A percentile compares a stretch with the other conserved stretches of the same genome.
phyloP scores from a whole-genome alignment of 2,888 invertebrate species.

The Drosophila stalkeri region DNA sequence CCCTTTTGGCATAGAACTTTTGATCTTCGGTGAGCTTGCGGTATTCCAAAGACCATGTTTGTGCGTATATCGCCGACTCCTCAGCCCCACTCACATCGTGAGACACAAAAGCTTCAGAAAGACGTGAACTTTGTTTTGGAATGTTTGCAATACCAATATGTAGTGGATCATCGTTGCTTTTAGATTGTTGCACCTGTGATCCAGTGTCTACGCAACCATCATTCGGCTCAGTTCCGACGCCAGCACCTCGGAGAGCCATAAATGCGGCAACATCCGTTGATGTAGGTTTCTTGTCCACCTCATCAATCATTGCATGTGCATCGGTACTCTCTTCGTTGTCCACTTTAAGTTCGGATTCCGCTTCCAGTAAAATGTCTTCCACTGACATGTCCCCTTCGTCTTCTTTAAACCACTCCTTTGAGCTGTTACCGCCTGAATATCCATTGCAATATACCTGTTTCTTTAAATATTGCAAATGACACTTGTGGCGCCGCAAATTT shows the following conservation, averaged over 20 bases:
- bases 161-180: constrained; percentile 26
- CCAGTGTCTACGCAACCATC: constrained; percentile 9
- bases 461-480: constrained; percentile 64
- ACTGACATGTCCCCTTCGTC: constrained; percentile 48
- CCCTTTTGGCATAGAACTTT: constrained; percentile 68
- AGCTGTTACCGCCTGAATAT: constrained; percentile 30
- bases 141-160: constrained; percentile 5
- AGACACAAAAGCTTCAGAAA: constrained; percentile 36
- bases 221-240: not conserved
- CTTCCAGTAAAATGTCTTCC: constrained; percentile 28
- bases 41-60: constrained; percentile 68
- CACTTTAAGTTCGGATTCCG: constrained; percentile 41
- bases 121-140: constrained; percentile 25
- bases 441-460: constrained; percentile 43
- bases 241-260: constrained; percentile 42
- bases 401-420: constrained; percentile 48
- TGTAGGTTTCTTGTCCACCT: constrained; percentile 54
- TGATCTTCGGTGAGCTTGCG: constrained; percentile 69
- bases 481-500: constrained; percentile 62
- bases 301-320: constrained; percentile 33
- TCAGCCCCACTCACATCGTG: constrained; percentile 53
- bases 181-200: constrained; percentile 2
- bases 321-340: constrained; percentile 43
- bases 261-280: constrained; percentile 54
- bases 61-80: constrained; percentile 64